These are phyloP conservation scores for Drosophila neonasuta DNA, from an alignment of 2,888 invertebrate species.

Conservation along the genomic window DNA sequence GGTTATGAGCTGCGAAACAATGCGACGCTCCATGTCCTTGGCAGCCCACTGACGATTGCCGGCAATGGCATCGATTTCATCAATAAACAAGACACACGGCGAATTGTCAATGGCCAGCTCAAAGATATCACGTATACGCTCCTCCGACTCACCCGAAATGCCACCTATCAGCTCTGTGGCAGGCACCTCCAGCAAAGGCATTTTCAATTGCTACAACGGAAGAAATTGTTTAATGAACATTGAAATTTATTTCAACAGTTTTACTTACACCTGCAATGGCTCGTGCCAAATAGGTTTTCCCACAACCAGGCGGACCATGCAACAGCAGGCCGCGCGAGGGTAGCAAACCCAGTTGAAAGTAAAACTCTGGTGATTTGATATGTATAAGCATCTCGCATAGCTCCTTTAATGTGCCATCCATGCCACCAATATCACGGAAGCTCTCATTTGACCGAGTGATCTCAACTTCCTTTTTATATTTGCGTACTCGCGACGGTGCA, in stretches of 20 bases:
- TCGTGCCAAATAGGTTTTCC: slow-evolving; percentile 91
- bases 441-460: slow-evolving; percentile 56
- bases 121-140: slow-evolving; percentile 94
- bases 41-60: slow-evolving; percentile 94
- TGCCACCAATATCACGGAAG: slow-evolving; percentile 89
- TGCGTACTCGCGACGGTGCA: slow-evolving; percentile 57
- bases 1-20: slow-evolving; percentile 95
- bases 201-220: slow-evolving; percentile 87
- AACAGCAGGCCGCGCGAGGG: slow-evolving; percentile 95
- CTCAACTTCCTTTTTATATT: slow-evolving; percentile 76
- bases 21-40: slow-evolving; percentile 97
- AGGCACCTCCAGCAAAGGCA: slow-evolving; percentile 93
- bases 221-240: not conserved
- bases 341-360: slow-evolving; percentile 90
- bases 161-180: slow-evolving; percentile 97
- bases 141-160: slow-evolving; percentile 97
- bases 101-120: slow-evolving; percentile 91
- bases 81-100: slow-evolving; percentile 95
- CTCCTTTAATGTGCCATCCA: slow-evolving; percentile 87
- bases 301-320: slow-evolving; percentile 98
- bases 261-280: slow-evolving; percentile 89
- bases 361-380: slow-evolving; percentile 95
- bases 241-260: too few species aligned
- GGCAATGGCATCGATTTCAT: slow-evolving; percentile 98
- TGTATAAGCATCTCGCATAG: slow-evolving; percentile 91